A percentile compares a stretch with the other conserved stretches of the same genome.
Evolutionary conservation across 2,888 invertebrate genomes (phyloP).

Genomic region (Steinernema hermaphroditum): DNA sequence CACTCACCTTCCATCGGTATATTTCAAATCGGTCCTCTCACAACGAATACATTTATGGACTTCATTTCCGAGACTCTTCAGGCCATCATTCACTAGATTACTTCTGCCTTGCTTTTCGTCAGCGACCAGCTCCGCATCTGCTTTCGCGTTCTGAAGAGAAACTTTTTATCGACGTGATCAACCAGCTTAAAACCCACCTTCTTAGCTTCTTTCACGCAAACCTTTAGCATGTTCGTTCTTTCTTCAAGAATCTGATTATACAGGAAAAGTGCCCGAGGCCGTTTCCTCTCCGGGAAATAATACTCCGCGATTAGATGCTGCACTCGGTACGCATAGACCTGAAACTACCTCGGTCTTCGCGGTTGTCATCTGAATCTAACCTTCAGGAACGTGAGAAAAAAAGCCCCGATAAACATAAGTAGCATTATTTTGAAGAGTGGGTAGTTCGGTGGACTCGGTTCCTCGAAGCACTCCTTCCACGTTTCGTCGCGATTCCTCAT

Average conservation of each 20-base stretch:
- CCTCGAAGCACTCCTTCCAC: conserved; percentile 55
- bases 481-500: conserved; percentile 43
- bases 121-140: conserved; percentile 37
- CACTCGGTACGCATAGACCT: conserved; percentile 49
- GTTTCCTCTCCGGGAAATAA: conserved; percentile 51
- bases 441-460: conserved; percentile 56
- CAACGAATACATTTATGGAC: conserved; percentile 45
- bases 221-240: conserved; percentile 42
- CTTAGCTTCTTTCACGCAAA: conserved; percentile 38
- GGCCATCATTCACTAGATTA: conserved; percentile 44
- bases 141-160: too few species aligned
- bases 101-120: conserved; percentile 43
- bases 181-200: conserved; percentile 19
- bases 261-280: conserved; percentile 49
- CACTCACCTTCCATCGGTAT: conserved; percentile 47
- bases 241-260: conserved; percentile 50
- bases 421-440: conserved; percentile 47
- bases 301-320: conserved; percentile 52
- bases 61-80: conserved; percentile 40
- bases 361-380: conserved; percentile 28
- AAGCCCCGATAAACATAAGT: conserved; percentile 41
- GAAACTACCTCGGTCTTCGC: conserved; percentile 6
- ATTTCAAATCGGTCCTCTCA: conserved; percentile 46
- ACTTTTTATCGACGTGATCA: too few species aligned
- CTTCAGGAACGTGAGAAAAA: conserved; percentile 47